A percentile compares a stretch with the other conserved stretches of the same genome.
These are phyloP conservation scores for Gorsachius goisagi DNA, from an alignment of 2,113 vertebrate species.

Conservation along the genomic window DNA sequence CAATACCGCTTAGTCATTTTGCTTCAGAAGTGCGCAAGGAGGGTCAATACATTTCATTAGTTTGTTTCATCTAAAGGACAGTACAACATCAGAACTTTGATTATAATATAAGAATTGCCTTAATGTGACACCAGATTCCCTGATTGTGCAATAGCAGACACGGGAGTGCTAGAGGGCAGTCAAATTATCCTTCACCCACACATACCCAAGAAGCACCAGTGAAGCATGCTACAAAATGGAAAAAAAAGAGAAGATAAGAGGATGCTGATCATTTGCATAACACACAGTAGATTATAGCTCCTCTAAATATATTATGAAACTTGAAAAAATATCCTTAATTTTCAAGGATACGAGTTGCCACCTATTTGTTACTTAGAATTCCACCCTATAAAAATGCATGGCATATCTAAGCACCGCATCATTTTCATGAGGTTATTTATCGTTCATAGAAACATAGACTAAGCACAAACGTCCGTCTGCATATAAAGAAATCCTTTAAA, in stretches of 20 bases:
- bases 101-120: constrained; percentile 73
- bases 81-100: constrained; percentile 72
- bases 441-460: not conserved
- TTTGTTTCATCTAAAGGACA: constrained; percentile 78
- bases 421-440: not conserved
- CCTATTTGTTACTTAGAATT: not conserved
- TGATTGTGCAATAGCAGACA: constrained; percentile 63
- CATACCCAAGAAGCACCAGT: not conserved
- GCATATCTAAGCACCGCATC: not conserved
- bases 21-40: constrained; percentile 67
- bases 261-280: constrained; percentile 7
- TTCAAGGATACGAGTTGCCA: not conserved
- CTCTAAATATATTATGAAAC: not conserved
- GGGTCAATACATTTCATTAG: constrained; percentile 81
- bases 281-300: not conserved
- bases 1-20: constrained; percentile 68
- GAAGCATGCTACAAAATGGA: not conserved
- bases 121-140: constrained; percentile 71
- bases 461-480: not conserved
- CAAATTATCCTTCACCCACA: constrained; percentile 65
- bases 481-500: not conserved
- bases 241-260: not conserved
- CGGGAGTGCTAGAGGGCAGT: constrained; percentile 62
- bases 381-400: not conserved
- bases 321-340: not conserved